Evolutionary conservation across 1,140 invertebrate species (phyloP), one percentile per base, ranked within the genome.

Genomic region (Thaumetopoea pityocampa): DNA sequence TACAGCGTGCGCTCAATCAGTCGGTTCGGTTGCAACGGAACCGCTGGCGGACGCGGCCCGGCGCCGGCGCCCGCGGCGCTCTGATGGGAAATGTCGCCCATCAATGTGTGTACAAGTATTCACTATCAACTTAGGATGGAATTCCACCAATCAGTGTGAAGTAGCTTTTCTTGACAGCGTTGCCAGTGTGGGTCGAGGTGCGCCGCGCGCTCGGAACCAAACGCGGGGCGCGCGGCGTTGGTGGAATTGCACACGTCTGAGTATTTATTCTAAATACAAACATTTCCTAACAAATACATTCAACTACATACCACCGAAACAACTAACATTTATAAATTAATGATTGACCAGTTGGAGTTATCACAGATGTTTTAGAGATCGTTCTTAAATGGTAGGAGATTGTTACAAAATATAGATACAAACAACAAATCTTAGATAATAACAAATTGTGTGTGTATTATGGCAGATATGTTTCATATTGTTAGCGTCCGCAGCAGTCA

Each of bases 351-450:
- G 74, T 79, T 79, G 64, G 62, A 69, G 61, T 73, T 83, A 83
- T 83, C 79, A 83, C 79, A 83, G 79, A 78, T 83, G 65, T 71
- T 72, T 79, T 60, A 73, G 79, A 83, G 79, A 83, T 83, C 79
- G 77, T 83, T 64, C 79, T 83, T 81, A 83, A 56, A 55, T 81
- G 66, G 67, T 83, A 83, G 62, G 52, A 69, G 68, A 56, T 65
- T 69, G 54, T 62, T 55, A 72, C 49, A 63, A 50, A 58, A 51
- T 61, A 42, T 57, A 58, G 56, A 46, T 61, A 69, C 24, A 48
- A n/a, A n/a, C n/a, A n/a, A n/a, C n/a, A n/a, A 29, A 51, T 47
- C 28, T 37, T 33, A 36, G 27, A 44, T 16, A 36, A 29, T 34
- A 34, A 44, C 29, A 44, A 26, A 33, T 33, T 20, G 28, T 15